Percentiles rank a stretch among this genome's conserved stretches.
Evolutionary conservation across 2,113 vertebrate genomes (phyloP).

Genomic region (Corythoichthys haematopterus): DNA sequence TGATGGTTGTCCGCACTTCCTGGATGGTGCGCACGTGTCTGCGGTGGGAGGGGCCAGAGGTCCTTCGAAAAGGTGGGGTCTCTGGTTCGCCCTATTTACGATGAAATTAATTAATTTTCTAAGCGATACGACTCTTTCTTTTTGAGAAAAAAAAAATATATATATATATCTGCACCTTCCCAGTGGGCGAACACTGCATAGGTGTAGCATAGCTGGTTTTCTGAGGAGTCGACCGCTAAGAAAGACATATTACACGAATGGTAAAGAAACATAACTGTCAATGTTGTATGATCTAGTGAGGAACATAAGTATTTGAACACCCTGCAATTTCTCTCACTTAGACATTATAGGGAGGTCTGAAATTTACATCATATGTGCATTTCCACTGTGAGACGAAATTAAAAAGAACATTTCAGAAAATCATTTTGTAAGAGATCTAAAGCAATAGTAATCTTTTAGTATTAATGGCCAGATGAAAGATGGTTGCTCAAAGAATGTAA

Average conservation of each 20-base stretch:
- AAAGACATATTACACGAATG: neutral
- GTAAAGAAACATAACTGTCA: neutral
- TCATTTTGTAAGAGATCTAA: too few relatives aligned
- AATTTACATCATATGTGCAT: too few relatives aligned
- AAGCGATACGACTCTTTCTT: neutral
- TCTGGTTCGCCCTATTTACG: conserved; percentile 55
- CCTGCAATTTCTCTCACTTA: too few relatives aligned
- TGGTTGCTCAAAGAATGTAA: too few relatives aligned
- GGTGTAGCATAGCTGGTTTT: conserved; percentile 64
- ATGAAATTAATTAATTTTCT: neutral
- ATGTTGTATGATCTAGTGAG: neutral
- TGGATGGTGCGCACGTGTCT: conserved; percentile 87
- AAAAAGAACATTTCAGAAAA: too few relatives aligned
- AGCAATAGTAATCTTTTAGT: too few relatives aligned
- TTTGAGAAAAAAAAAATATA: neutral
- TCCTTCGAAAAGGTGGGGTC: conserved; percentile 67
- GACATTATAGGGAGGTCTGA: too few relatives aligned
- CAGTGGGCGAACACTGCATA: conserved; percentile 45
- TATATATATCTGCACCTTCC: conserved; percentile 45
- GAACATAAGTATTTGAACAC: too few relatives aligned
- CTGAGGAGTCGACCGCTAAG: conserved; percentile 62
- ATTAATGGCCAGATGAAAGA: too few relatives aligned
- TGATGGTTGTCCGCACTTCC: conserved; percentile 89
- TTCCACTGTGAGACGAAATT: too few relatives aligned
- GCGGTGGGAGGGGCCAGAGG: conserved; percentile 69